Conservation (phyloP, 2,797 vertebrate species). For the Scolopax rusticola region DNA sequence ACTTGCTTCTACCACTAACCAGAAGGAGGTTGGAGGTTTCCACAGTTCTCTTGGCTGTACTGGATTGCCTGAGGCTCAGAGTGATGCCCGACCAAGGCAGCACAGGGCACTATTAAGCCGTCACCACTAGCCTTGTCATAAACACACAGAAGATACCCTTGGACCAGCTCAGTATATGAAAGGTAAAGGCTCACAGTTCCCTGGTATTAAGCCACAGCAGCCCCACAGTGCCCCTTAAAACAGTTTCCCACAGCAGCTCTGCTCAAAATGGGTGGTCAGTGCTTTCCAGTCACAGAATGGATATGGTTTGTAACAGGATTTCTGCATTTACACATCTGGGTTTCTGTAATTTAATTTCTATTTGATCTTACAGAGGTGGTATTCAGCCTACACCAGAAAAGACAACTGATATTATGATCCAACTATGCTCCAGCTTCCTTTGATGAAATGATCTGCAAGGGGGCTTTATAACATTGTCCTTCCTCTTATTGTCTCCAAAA, state of each 20-base stretch:
- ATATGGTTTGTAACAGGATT: not conserved
- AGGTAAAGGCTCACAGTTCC: not conserved
- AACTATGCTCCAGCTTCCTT: not conserved
- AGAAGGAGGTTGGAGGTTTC: not conserved
- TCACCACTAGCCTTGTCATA: not conserved
- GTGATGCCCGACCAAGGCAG: not conserved
- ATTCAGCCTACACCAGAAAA: not conserved
- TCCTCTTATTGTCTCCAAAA: not conserved
- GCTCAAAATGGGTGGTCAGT: not conserved
- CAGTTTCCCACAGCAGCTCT: not conserved
- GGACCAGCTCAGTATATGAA: not conserved
- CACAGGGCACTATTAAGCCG: not conserved
- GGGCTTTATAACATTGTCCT: not conserved
- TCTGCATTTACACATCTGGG: not conserved
- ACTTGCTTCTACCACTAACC: not conserved
- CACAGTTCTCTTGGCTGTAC: not conserved
- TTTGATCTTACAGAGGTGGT: not conserved
- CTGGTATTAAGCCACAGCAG: not conserved
- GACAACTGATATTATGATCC: not conserved
- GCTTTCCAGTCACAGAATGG: not conserved
- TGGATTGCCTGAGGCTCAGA: not conserved
- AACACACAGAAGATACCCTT: not conserved
- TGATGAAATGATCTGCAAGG: not conserved
- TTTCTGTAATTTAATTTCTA: not conserved
- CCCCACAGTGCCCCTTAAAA: rapidly evolving